Conservation (phyloP, 2,113 vertebrate genomes). For the Butorides virescens region DNA sequence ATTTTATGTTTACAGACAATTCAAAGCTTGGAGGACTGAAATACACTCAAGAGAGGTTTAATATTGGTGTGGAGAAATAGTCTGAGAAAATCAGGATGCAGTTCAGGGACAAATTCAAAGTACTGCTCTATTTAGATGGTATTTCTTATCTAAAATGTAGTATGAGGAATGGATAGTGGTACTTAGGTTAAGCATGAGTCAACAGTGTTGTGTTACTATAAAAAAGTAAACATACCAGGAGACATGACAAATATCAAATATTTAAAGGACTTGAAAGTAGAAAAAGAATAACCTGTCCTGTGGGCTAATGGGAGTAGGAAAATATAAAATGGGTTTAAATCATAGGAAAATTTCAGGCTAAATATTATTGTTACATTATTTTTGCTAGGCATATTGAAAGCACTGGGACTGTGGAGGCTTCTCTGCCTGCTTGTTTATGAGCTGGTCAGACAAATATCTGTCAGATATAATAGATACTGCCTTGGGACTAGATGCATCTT, state of each 20-base stretch:
- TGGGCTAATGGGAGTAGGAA: not conserved
- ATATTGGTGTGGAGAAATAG: not conserved
- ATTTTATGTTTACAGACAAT: not conserved
- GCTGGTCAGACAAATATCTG: not conserved
- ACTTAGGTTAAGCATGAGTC: conserved; percentile 2
- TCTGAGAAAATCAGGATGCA: not conserved
- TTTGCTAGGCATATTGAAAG: not conserved
- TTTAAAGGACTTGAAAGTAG: not conserved
- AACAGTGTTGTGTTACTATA: not conserved
- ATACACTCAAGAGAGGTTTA: not conserved
- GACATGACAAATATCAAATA: not conserved
- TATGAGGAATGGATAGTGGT: not conserved
- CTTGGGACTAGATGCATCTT: not conserved
- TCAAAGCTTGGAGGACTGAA: not conserved
- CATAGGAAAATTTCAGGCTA: not conserved
- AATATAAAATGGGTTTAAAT: conserved; percentile 19
- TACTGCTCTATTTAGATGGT: not conserved
- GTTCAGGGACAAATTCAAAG: conserved; percentile 6
- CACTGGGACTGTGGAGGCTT: not conserved
- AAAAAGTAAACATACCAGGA: not conserved
- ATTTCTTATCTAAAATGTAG: conserved; percentile 15
- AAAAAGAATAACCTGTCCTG: not conserved
- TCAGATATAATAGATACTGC: not conserved
- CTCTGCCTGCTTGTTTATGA: not conserved
- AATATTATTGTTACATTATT: not conserved